A percentile compares a stretch with the other conserved stretches of the same genome.
phyloP scores from a whole-genome alignment of 2,797 vertebrate species.

The Trematomus bernacchii region DNA sequence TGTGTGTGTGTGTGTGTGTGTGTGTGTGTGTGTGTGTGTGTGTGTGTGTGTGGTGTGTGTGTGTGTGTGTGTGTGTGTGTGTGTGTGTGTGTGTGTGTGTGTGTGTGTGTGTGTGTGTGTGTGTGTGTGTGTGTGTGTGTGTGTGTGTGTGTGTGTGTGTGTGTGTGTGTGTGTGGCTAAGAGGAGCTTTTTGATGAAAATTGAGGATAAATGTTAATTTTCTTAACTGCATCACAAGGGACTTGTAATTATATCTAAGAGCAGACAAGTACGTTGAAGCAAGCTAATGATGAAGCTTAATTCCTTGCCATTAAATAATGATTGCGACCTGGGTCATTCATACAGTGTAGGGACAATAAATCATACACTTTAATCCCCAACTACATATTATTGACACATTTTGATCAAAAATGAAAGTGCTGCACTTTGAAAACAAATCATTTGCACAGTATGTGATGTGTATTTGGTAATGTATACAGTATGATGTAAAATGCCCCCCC shows the following conservation, averaged over 20 bases:
- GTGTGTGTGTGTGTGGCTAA: conserved; percentile 10
- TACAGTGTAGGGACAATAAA: conserved; percentile 18
- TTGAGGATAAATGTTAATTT: conserved; percentile 60
- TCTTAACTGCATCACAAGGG: conserved; percentile 54
- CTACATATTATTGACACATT: conserved; percentile 3
- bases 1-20: no score
- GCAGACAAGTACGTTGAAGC: conserved; percentile 59
- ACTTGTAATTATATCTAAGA: conserved; percentile 63
- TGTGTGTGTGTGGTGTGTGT: no score
- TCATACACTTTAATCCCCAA: conserved; percentile 3
- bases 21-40: no score
- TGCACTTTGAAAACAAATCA: conserved; percentile 1
- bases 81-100: no score
- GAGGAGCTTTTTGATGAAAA: conserved; percentile 59
- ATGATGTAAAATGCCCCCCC: conserved; percentile 25
- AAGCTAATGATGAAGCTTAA: conserved; percentile 46
- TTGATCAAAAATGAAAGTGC: no score
- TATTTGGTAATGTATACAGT: conserved; percentile 6
- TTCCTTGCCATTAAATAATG: conserved; percentile 47
- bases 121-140: no score
- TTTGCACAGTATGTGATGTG: not conserved
- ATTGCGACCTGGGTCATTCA: conserved; percentile 42
- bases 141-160: no score
- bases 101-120: no score
- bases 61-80: no score